Evolutionary conservation across 2,888 invertebrate species (phyloP).

Genomic region (Halictus ligatus): DNA sequence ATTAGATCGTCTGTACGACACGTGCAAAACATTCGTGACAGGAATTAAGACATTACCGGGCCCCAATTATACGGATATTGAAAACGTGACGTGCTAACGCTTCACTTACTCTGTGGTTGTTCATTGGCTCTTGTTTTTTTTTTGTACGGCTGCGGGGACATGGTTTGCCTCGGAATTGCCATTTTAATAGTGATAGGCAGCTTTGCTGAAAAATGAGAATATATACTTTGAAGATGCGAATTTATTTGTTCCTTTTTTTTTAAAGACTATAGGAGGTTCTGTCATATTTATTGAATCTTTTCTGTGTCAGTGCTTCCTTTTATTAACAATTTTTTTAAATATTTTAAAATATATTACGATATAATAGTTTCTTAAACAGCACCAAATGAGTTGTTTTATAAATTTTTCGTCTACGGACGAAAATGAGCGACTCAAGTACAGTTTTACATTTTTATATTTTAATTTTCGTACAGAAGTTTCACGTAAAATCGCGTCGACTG

Average conservation of each 20-base stretch:
- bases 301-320: neutral
- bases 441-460: neutral
- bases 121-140: neutral
- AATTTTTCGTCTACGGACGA: too few relatives aligned
- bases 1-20: neutral
- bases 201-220: neutral
- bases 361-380: too few relatives aligned
- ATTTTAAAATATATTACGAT: too few relatives aligned
- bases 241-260: neutral
- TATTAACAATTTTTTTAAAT: neutral
- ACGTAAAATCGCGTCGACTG: neutral
- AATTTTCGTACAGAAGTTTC: neutral
- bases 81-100: neutral
- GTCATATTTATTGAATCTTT: neutral
- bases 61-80: neutral
- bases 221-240: too few relatives aligned
- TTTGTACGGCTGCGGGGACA: too few relatives aligned
- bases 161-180: neutral
- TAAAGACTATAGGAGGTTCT: neutral
- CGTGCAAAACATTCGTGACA: neutral
- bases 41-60: neutral
- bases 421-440: too few relatives aligned
- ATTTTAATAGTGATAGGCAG: neutral
- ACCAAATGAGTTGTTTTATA: too few relatives aligned
- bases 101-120: neutral